Evolutionary conservation across 2,888 invertebrate genomes (phyloP), one percentile per base, ranked within the genome.

Genomic region (Hydroisotoma schaefferi): DNA sequence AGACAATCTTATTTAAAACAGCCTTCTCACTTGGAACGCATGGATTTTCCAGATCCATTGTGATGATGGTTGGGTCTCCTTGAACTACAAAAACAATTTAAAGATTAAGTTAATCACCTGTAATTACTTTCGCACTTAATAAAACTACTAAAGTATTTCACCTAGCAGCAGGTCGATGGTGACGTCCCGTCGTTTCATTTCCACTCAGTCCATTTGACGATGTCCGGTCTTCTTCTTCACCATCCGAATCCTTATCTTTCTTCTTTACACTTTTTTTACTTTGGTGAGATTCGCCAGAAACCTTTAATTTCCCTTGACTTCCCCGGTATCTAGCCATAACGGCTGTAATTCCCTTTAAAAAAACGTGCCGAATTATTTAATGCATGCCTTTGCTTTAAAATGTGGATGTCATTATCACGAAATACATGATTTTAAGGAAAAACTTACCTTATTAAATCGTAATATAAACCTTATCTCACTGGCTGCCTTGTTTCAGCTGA

Each of bases 191-290:
- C 8, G 6, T 22, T 40, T 29, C 20, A 44, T 46, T 15, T 18
- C 49, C 23, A 49, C n/a, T 40, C n/a, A 25, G 26, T 10, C 48
- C 38, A 20, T 47, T 29, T 15, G 55, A 26, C 22, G 55, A 23
- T 43, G 55, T 55, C 33, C n/a, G n/a, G 8, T 47, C 47, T 25
- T 53, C 58, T 20, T 53, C 57, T 12, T 56, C 55, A 2, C n/a
- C 55, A 23, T 53, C 53, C 23, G 53, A 53, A n/a, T 37, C 40
- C n/a, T 48, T 55, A 27, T 52, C 43, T 33, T 51, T 55, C 18
- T 59, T 61, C 4, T 43, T 48, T 10, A 18, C n/a, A 20, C 10
- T 5, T 2, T 5, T 38, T 27, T 12, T 22, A 43, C 43, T 43
- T 5, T 25, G 22, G 15, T 33, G 33, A 10, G 8, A 8, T 40